Evolutionary conservation across 1,140 invertebrate species (phyloP), one percentile per base, ranked within the genome.

Genomic region (Caerostris extrusa): DNA sequence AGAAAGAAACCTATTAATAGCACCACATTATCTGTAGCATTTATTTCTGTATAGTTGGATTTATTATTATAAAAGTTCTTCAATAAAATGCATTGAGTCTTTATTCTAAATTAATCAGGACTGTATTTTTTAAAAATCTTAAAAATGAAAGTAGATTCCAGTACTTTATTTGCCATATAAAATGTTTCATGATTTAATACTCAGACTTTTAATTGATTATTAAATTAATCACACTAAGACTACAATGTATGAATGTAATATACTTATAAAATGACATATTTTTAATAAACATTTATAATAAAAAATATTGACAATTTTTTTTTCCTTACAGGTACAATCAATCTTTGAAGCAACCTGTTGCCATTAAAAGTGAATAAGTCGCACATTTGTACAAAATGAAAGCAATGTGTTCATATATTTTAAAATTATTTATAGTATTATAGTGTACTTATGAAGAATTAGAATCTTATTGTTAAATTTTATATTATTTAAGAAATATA

Each of bases 301-400:
- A 34, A 34, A 34, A 34, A 34, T 34, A 34, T 34, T 34, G 2
- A 34, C 34, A 34, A 34, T 58, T 86, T 60, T 5, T 86, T 69
- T 56, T 56, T 56, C 71, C 10, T 89, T 89, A 3, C 7, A 89
- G 87, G 19, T 34, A 89, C 50, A 67, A 56, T 5, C 87, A 89
- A 89, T 89, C 87, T 71, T 89, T 89, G 64, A 89, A 89, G 17
- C 87, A 89, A 57, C 87, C 87, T 67, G 34, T 34, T 34, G 64
- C 85, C 5, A 12, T 64, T 14, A 17, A 87, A 64, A 87, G 34
- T 64, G n/a, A 14, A 81, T 89, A 10, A 61, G 7, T 14, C 8
- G 34, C 56, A 7, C 7, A 57, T 56, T 71, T 71, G 69, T 71
- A 71, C 69, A 71, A 34, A 34, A 34, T 34, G 34, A 71, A 8